Percentiles rank a stretch among this genome's conserved stretches.
These are phyloP conservation scores for Protonemura montana DNA, from an alignment of 2,888 invertebrate genomes.

Conservation along the genomic window DNA sequence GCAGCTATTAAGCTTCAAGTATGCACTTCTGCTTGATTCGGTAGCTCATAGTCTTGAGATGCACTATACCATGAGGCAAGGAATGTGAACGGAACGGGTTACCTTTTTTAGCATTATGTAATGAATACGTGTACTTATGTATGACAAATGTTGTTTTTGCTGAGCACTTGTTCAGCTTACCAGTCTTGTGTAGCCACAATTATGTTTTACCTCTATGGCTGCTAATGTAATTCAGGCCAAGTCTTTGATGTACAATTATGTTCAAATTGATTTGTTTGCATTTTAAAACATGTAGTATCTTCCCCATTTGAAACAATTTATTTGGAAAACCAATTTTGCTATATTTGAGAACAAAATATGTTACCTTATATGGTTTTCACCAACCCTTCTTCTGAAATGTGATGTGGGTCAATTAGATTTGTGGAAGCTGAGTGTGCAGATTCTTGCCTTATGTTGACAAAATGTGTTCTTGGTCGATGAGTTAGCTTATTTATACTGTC, in stretches of 20 bases:
- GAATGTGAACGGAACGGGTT: not conserved
- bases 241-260: not conserved
- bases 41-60: conserved; percentile 7
- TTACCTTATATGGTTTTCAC: not conserved
- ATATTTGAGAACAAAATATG: not conserved
- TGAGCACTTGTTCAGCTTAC: conserved; percentile 7
- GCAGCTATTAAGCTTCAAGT: not conserved
- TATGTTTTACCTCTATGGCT: not conserved
- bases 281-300: not conserved
- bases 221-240: not conserved
- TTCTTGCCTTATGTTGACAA: conserved; percentile 12
- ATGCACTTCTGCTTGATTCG: not conserved
- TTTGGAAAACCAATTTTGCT: not conserved
- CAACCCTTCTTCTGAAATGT: not conserved
- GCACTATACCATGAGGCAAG: not conserved
- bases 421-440: not conserved
- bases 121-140: not conserved
- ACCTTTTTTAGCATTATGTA: not conserved
- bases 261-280: not conserved
- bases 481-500: not conserved
- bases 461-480: not conserved
- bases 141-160: not conserved
- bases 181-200: not conserved
- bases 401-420: not conserved
- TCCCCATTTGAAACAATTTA: not conserved